Conservation (phyloP, 2,888 invertebrate genomes). For the Cerastoderma edule region DNA sequence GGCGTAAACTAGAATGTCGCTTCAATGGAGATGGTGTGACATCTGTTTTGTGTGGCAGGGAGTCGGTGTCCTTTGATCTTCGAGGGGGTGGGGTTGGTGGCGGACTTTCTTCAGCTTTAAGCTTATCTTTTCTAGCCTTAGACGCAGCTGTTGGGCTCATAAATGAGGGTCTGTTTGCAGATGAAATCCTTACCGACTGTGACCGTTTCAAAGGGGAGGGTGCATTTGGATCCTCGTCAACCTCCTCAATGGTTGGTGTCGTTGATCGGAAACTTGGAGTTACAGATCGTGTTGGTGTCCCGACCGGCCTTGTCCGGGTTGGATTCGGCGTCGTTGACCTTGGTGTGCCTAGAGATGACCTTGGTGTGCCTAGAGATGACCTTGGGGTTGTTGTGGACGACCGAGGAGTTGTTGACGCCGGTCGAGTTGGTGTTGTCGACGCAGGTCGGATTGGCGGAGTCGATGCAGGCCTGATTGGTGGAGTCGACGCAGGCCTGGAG, state of each 20-base stretch:
- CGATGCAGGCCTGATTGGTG: conserved; percentile 36
- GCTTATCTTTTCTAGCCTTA: conserved; percentile 58
- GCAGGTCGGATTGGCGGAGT: conserved; percentile 35
- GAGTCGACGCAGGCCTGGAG: conserved; percentile 33
- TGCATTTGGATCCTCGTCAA: conserved; percentile 41
- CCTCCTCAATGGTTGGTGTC: conserved; percentile 58
- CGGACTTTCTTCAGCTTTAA: conserved; percentile 51
- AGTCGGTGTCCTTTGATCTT: conserved; percentile 51
- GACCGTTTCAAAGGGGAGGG: conserved; percentile 57
- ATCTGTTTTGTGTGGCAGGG: conserved; percentile 47
- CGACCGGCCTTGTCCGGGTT: conserved; percentile 37
- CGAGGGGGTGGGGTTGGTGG: conserved; percentile 63
- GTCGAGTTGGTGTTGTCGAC: conserved; percentile 35
- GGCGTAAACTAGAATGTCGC: conserved; percentile 66
- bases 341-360: conserved; percentile 30
- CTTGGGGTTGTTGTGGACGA: conserved; percentile 31
- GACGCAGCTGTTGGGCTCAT: conserved; percentile 74
- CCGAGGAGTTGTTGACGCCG: conserved; percentile 6
- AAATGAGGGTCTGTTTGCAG: conserved; percentile 61
- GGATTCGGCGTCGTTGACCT: conserved; percentile 46
- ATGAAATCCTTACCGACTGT: conserved; percentile 63
- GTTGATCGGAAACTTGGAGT: conserved; percentile 38
- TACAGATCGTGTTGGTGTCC: conserved; percentile 38
- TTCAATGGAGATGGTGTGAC: conserved; percentile 63
- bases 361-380: conserved; percentile 28